Evolutionary conservation across 2,797 vertebrate species (phyloP).

Genomic region (Scleropages formosus): DNA sequence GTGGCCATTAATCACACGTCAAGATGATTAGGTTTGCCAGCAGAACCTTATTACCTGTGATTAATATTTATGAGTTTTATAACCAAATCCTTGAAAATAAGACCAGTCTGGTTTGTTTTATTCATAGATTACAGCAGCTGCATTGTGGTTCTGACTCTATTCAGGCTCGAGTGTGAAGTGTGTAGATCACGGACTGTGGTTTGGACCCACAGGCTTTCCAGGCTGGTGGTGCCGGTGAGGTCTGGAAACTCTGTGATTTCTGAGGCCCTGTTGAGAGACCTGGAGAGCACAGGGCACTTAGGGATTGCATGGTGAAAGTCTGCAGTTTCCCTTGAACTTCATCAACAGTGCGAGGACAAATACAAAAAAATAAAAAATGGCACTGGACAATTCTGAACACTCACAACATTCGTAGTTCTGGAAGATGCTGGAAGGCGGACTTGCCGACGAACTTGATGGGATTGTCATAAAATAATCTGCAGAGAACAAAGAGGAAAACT

Average conservation of each 20-base stretch:
- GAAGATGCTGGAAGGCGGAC: conserved; percentile 86
- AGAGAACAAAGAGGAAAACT: conserved; percentile 31
- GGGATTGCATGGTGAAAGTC: not conserved
- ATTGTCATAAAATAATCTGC: conserved; percentile 88
- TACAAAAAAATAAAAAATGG: not conserved
- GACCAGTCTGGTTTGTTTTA: not conserved
- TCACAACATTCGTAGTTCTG: conserved; percentile 85
- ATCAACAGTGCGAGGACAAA: not conserved
- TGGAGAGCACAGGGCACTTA: conserved; percentile 45
- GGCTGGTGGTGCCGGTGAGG: conserved; percentile 80
- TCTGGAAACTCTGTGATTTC: conserved; percentile 87
- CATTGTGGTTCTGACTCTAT: conserved; percentile 2
- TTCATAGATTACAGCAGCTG: not conserved
- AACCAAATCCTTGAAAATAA: not conserved
- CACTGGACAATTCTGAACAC: conserved; percentile 42
- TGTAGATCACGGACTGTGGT: not conserved
- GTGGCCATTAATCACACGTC: conserved; percentile 10
- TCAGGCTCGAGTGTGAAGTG: conserved; percentile 9
- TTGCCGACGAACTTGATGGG: conserved; percentile 86
- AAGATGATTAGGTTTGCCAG: not conserved
- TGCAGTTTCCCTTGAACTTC: not conserved
- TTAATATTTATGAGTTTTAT: conserved; percentile 5
- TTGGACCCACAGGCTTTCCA: conserved; percentile 85
- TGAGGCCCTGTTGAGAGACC: conserved; percentile 86
- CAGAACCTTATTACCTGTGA: not conserved